Evolutionary conservation across 2,113 vertebrate genomes (phyloP), one percentile per base, ranked within the genome.

Genomic region (Cyanoderma ruficeps): DNA sequence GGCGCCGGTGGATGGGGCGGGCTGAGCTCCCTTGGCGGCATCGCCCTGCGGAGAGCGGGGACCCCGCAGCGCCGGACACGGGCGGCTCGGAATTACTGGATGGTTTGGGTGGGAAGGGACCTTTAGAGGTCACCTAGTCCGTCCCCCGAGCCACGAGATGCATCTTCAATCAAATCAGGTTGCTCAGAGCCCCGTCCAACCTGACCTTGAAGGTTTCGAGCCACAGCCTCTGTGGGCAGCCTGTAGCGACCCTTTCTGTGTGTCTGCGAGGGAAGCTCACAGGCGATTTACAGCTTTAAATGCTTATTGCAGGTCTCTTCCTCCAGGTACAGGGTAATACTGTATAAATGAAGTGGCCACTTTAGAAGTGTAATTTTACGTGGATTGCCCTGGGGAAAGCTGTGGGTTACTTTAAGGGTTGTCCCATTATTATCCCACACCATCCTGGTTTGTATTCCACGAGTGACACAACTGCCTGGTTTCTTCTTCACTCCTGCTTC

Each of bases 291-390:
- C 27, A 24, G 55, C 27, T 39, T 17, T 13, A 25, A 50, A 42
- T 8, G 47, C 22, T 3, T 11, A 2, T 11, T 13, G 56, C 47
- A 27, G 25, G 27, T 41, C 13, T 37, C 28, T 31, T 22, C 17
- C 14, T 10, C 9, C 20, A 9, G 27, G 9, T 7, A 4, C 4
- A 24, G 42, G 20, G 27, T 9, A 35, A 12, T 22, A 6, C 0
- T 6, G 21, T 11, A 7, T 18, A n/a, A 41, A 59, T 7, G 18
- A 55, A 55, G 6, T 3, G 33, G 37, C 15, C 17, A 0, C 30
- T 57, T 44, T 18, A 20, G 30, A 76, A 33, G 37, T 4, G 42
- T 33, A 6, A 41, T 57, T 80, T 65, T 22, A 3, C 5, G 13
- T 44, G 37, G 37, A 7, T 60, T 65, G 27, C 23, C 5, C 35